Evolutionary conservation across 2,113 vertebrate species (phyloP).

Genomic region (Tyrannus savana): DNA sequence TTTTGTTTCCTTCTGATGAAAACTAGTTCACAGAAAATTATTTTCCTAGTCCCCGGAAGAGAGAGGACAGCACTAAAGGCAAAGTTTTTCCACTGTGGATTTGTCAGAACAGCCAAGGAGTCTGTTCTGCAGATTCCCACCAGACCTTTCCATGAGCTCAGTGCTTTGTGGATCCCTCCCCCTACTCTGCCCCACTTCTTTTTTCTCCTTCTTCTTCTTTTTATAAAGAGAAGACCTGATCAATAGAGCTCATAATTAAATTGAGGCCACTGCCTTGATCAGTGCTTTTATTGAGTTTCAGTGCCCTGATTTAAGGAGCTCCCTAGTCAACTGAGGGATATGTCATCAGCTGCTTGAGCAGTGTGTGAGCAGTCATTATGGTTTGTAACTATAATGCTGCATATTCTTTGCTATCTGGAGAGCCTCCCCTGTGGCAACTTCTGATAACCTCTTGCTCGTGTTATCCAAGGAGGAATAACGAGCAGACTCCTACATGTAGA

Average conservation of each 20-base stretch:
- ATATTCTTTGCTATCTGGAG: neutral
- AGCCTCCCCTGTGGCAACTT: neutral
- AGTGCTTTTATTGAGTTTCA: neutral
- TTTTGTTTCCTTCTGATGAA: neutral
- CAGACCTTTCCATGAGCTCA: neutral
- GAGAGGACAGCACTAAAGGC: neutral
- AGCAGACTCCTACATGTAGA: neutral
- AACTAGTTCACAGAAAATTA: neutral
- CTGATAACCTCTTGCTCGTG: neutral
- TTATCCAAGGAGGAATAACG: neutral
- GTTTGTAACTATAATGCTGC: neutral
- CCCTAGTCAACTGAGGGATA: neutral
- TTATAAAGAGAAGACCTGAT: neutral
- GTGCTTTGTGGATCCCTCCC: neutral
- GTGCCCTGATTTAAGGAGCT: neutral
- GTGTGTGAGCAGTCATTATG: neutral
- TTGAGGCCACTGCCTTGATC: neutral
- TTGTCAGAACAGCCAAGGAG: neutral
- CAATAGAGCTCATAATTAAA: constrained; percentile 36
- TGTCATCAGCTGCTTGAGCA: neutral
- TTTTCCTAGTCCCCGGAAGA: neutral
- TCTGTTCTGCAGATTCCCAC: neutral
- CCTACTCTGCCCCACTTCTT: neutral
- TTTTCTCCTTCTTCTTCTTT: neutral
- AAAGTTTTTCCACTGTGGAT: neutral